Evolutionary conservation across 2,113 vertebrate genomes (phyloP).

Genomic region (Aegithalos caudatus): DNA sequence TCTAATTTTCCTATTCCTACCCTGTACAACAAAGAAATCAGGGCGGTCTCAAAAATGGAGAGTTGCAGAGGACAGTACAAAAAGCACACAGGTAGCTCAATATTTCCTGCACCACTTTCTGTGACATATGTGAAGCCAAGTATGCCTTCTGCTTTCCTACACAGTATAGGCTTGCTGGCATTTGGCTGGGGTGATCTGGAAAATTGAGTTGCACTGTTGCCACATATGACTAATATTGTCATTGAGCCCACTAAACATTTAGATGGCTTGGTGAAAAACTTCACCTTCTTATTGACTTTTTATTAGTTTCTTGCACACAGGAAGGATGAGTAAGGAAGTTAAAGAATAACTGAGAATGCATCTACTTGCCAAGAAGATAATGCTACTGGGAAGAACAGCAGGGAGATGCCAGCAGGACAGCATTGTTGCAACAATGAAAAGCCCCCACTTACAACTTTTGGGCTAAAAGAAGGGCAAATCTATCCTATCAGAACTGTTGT

Average conservation of each 20-base stretch:
- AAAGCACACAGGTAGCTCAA: not conserved
- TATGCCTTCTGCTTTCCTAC: not conserved
- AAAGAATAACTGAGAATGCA: not conserved
- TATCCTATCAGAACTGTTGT: not conserved
- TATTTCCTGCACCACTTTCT: not conserved
- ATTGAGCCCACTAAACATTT: not conserved
- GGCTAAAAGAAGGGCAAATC: not conserved
- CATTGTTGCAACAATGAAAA: not conserved
- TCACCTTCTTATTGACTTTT: not conserved
- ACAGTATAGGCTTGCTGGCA: not conserved
- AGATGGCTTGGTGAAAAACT: not conserved
- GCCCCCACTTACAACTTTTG: not conserved
- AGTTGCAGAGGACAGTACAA: not conserved
- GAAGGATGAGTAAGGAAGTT: not conserved
- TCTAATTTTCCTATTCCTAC: not conserved
- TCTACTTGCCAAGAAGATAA: slow-evolving; percentile 9
- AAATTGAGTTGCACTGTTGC: not conserved
- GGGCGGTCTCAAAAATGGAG: not conserved
- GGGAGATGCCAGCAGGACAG: not conserved
- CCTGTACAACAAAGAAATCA: not conserved
- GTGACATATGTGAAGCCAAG: not conserved
- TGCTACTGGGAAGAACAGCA: not conserved
- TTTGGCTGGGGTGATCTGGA: not conserved
- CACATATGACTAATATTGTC: not conserved
- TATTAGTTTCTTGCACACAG: not conserved